Evolutionary conservation across 2,888 invertebrate genomes (phyloP), one percentile per base, ranked within the genome.

Genomic region (Cyclophora albipunctata): DNA sequence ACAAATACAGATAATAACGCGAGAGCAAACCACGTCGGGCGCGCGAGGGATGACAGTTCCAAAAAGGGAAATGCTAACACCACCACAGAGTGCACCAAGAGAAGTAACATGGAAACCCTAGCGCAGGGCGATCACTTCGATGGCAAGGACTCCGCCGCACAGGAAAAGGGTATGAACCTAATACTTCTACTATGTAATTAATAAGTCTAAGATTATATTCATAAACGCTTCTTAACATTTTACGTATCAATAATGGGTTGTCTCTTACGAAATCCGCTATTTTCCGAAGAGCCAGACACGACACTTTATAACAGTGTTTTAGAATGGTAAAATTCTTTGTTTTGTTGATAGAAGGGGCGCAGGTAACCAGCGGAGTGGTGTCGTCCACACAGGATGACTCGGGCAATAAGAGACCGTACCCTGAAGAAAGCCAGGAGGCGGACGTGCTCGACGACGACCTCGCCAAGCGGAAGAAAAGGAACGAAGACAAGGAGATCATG

Each of bases 381-480:
- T 83, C 83, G 50, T 81, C 84, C 42, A 77, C 80, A 41, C 86
- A 86, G 63, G 86, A 84, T 60, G 88, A 87, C 53, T 60, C 71
- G 49, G 58, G 59, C 49, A 66, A 57, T 46, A 81, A 83, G 57
- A 71, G 80, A 53, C 56, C 67, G 7, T 76, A 79, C 47, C 40
- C 60, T 85, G 67, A 91, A 42, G 93, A 92, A 40, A 77, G 69
- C 51, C 92, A 92, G 33, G 88, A 83, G 46, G 71, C 78, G 7
- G 91, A 91, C 5, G 83, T 90, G 3, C 65, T 67, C 4, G 85
- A 89, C 37, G 95, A 96, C 60, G 93, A 94, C 7, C 93, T 93
- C 49, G 90, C 88, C 42, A 92, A 93, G 59, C 90, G 92, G 49
- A 95, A 95, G 74, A 92, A 94, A 75, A 90, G 93, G n/a, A 95